Percentiles rank a stretch among this genome's conserved stretches.
Evolutionary conservation across 2,797 vertebrate species (phyloP).

Genomic region (Danio choprae): DNA sequence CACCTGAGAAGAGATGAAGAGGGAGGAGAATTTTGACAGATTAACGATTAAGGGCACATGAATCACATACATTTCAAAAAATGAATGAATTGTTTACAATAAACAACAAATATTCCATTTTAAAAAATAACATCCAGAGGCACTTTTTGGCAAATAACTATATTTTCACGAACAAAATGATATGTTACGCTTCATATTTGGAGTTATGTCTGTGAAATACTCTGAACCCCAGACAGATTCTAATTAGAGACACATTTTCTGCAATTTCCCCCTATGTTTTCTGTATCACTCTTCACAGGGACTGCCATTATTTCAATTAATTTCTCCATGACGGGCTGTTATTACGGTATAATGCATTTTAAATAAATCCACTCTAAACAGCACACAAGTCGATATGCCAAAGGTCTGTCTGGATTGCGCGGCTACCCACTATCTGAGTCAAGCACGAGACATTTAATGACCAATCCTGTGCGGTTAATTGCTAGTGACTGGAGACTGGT

Average conservation of each 20-base stretch:
- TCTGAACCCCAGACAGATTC: neutral
- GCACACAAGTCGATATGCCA: neutral
- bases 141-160: neutral
- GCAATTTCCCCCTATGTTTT: neutral
- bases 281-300: neutral
- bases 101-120: too few relatives aligned
- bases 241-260: neutral
- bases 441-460: constrained; percentile 10
- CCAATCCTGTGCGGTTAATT: constrained; percentile 18
- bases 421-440: neutral
- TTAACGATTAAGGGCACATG: too few relatives aligned
- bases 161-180: neutral
- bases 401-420: neutral
- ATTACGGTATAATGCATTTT: constrained; percentile 14
- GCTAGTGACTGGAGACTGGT: constrained; percentile 22
- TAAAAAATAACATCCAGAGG: neutral
- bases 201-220: neutral
- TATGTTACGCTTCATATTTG: neutral
- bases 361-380: neutral
- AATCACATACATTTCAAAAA: too few relatives aligned
- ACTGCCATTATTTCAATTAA: constrained; percentile 8
- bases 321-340: neutral
- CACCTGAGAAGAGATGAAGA: too few relatives aligned
- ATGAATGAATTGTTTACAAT: too few relatives aligned
- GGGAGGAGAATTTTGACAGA: too few relatives aligned